Conservation (phyloP, 2,113 vertebrate genomes). For the Gallinago undulata region DNA sequence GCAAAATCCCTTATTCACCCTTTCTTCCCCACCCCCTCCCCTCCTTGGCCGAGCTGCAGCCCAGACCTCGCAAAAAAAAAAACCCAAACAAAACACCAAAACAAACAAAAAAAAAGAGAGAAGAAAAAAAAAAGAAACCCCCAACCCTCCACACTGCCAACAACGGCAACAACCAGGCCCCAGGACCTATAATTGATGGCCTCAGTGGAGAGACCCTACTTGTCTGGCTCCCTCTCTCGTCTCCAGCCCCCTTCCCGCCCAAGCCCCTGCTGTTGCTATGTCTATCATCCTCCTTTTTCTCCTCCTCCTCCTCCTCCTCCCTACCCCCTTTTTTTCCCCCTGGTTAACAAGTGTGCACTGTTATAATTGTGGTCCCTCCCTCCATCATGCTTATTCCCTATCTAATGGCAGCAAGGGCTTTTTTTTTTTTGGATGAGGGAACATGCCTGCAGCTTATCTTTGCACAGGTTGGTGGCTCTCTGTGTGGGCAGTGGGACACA, state of each 20-base stretch:
- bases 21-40: background rate
- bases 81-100: background rate
- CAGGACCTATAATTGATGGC: constrained; percentile 57
- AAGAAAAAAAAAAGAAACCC: background rate
- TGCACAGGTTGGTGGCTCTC: constrained; percentile 8
- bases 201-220: constrained; percentile 12
- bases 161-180: background rate
- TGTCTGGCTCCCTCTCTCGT: background rate
- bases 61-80: constrained; percentile 52
- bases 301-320: background rate
- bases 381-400: constrained; percentile 32
- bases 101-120: background rate
- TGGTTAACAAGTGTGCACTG: constrained; percentile 57
- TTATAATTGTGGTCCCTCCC: background rate
- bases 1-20: constrained; percentile 75
- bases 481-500: background rate
- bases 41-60: constrained; percentile 58
- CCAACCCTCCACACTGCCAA: background rate
- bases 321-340: background rate
- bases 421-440: background rate
- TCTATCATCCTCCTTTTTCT: background rate
- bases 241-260: background rate
- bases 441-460: background rate
- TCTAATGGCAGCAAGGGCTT: background rate
- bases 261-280: background rate